phyloP scores from a whole-genome alignment of 2,113 vertebrate species.

The Kobus ellipsiprymnus region DNA sequence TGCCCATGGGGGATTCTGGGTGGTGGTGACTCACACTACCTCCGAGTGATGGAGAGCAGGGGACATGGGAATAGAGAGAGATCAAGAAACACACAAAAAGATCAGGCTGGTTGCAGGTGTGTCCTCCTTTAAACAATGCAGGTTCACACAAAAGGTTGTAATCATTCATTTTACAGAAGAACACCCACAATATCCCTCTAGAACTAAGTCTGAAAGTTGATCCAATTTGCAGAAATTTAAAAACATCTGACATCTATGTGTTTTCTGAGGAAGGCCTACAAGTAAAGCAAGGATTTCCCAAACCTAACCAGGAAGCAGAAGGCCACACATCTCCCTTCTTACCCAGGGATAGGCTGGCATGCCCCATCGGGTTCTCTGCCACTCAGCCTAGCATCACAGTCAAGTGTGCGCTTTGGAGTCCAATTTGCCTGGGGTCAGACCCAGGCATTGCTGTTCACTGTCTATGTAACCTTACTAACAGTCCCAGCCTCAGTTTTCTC shows the following conservation, averaged over 20 bases:
- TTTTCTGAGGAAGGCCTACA: neutral
- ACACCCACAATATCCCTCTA: neutral
- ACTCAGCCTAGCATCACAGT: neutral
- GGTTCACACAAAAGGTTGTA: neutral
- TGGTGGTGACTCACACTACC: neutral
- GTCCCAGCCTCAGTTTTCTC: neutral
- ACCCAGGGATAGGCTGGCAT: rapidly evolving
- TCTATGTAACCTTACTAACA: neutral
- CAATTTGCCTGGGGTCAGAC: neutral
- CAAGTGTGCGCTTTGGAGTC: neutral
- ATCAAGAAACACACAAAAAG: neutral
- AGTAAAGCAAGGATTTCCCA: neutral
- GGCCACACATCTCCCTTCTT: rapidly evolving
- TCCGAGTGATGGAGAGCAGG: neutral
- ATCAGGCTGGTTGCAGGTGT: neutral
- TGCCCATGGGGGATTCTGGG: neutral
- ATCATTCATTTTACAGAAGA: neutral
- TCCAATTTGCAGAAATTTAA: neutral
- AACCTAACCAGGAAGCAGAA: neutral
- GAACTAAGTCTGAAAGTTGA: neutral
- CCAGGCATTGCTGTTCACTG: neutral
- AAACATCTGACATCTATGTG: neutral
- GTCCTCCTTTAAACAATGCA: neutral
- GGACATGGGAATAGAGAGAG: neutral
- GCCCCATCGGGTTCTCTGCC: neutral